Percentiles rank a stretch among this genome's conserved stretches.
Conservation (phyloP, 1,140 invertebrate species). For the Antheraea mylitta region DNA sequence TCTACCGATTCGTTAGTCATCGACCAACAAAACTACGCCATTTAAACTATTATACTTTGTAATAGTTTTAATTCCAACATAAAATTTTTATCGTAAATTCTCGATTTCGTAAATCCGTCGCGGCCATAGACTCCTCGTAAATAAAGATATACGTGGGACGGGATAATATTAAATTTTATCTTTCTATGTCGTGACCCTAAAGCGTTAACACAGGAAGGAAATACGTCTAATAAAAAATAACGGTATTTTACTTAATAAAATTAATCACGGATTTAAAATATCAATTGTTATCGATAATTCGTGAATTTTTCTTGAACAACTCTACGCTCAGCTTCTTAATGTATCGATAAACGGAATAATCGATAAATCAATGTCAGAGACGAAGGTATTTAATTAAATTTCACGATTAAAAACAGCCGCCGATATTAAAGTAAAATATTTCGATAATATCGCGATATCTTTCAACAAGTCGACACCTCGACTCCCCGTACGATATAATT, state of each 20-base stretch:
- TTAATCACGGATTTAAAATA: neutral
- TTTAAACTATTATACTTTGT: neutral
- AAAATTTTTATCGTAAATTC: neutral
- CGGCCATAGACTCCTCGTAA: neutral
- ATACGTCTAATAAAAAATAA: conserved; percentile 7
- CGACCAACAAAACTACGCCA: neutral
- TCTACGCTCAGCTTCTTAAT: neutral
- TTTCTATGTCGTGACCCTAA: neutral
- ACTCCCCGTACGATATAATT: conserved; percentile 34
- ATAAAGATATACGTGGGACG: neutral
- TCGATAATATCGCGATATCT: conserved; percentile 49
- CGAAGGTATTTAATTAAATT: conserved; percentile 60
- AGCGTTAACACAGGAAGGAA: conserved; percentile 5
- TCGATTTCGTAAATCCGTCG: neutral
- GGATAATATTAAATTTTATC: neutral
- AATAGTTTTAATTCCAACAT: neutral
- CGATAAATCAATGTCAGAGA: neutral
- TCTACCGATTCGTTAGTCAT: neutral
- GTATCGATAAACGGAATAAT: neutral
- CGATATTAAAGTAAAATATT: conserved; percentile 42
- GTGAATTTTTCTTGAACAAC: neutral
- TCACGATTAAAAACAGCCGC: conserved; percentile 46
- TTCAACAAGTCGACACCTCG: conserved; percentile 49
- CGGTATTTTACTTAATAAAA: neutral
- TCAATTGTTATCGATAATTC: neutral